These are phyloP conservation scores for Tetranychus urticae DNA, from an alignment of 1,140 invertebrate genomes.

Conservation along the genomic window DNA sequence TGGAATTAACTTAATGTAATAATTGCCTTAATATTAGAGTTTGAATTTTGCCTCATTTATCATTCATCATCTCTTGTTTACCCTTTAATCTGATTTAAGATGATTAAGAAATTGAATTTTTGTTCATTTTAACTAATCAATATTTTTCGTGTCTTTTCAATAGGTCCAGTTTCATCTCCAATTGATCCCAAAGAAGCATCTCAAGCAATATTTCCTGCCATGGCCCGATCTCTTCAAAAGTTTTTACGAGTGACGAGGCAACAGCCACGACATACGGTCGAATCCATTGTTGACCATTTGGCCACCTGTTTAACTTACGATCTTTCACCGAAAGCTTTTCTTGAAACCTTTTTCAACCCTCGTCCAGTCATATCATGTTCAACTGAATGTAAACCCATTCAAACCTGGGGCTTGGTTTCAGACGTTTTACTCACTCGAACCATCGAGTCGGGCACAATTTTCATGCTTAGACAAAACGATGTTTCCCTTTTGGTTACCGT, in stretches of 20 bases:
- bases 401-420: slow-evolving; percentile 79
- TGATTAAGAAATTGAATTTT: too few relatives aligned
- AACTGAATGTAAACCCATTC: slow-evolving; percentile 21
- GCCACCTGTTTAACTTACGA: slow-evolving; percentile 73
- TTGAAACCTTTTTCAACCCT: slow-evolving; percentile 53
- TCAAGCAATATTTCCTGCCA: slow-evolving; percentile 83
- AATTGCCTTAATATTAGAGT: too few relatives aligned
- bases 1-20: too few relatives aligned
- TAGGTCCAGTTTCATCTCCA: slow-evolving; percentile 23
- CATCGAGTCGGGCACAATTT: slow-evolving; percentile 43
- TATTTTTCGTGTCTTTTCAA: not conserved
- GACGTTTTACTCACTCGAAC: slow-evolving; percentile 64
- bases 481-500: slow-evolving; percentile 68
- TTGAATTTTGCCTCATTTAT: too few relatives aligned
- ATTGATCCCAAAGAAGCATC: slow-evolving; percentile 87
- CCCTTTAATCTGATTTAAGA: too few relatives aligned
- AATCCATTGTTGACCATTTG: slow-evolving; percentile 62
- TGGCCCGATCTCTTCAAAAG: slow-evolving; percentile 83
- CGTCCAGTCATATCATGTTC: slow-evolving; percentile 37
- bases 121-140: too few relatives aligned
- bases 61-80: too few relatives aligned
- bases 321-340: slow-evolving; percentile 69
- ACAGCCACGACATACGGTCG: slow-evolving; percentile 78
- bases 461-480: slow-evolving; percentile 79
- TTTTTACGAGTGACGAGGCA: slow-evolving; percentile 81